Evolutionary conservation across 2,888 invertebrate species (phyloP), one percentile per base, ranked within the genome.

Genomic region (Athalia rosae): DNA sequence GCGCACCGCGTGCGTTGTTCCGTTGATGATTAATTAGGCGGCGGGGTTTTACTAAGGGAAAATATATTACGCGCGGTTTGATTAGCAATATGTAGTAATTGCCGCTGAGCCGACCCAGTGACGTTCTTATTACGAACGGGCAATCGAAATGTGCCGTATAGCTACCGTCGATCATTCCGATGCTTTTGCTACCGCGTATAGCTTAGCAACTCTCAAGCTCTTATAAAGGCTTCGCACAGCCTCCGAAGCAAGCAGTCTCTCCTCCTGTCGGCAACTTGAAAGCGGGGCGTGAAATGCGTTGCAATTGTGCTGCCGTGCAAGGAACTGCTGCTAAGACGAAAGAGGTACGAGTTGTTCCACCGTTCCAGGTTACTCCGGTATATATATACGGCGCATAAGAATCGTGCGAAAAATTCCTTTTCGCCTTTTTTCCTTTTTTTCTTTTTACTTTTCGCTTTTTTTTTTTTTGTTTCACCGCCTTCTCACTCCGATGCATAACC

Each of bases 241-340:
- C 81, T 50, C 71, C 71, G 13, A 28, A 15, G 13, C 45, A 28
- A 28, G 28, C 28, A 50, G 50, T 43, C 47, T 48, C 7, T n/a
- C 45, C 76, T 81, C 77, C 80, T 78, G 85, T 83, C 86, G 86
- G 85, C 85, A 80, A 86, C 85, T 85, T 86, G 85, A 86, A 85
- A 85, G 86, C 81, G 78, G 79, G 81, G 82, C 84, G 84, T 85
- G 85, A 85, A 85, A 84, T 83, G 84, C 85, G 83, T 81, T 81
- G 82, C 85, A 83, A 86, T 85, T 85, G 86, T 84, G 71, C 15
- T 11, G 13, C 50, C n/a, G 41, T 41, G 48, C 48, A 9, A 13
- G 56, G 15, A 53, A 53, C 53, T 28, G n/a, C 53, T 53, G n/a
- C 53, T 53, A 28, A 28, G 28, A 28, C 28, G 28, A 28, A 28